A percentile compares a stretch with the other conserved stretches of the same genome.
Evolutionary conservation across 2,113 vertebrate genomes (phyloP).

Genomic region (Phocoena phocoena): DNA sequence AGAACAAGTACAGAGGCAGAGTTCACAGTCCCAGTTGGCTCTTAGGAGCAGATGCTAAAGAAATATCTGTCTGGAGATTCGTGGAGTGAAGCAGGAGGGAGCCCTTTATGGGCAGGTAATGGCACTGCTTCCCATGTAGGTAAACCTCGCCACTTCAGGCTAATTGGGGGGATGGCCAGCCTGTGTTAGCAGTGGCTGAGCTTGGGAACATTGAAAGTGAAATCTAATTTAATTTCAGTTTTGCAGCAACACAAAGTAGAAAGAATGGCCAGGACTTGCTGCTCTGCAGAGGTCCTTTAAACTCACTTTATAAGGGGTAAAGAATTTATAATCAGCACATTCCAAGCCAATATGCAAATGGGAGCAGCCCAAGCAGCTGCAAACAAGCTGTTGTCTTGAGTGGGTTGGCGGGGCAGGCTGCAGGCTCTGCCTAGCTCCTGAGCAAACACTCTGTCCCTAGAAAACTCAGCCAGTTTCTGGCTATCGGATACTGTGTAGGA

Average conservation of each 20-base stretch:
- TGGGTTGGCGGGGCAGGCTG: fast-evolving
- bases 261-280: neutral
- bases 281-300: neutral
- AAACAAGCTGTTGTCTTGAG: neutral
- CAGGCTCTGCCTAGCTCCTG: too few species aligned
- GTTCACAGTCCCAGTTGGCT: neutral
- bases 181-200: neutral
- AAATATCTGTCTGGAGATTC: neutral
- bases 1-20: neutral
- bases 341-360: neutral
- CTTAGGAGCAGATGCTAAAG: neutral
- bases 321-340: neutral
- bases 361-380: neutral
- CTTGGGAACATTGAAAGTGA: neutral
- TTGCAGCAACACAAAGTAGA: neutral
- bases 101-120: neutral
- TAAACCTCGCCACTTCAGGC: neutral
- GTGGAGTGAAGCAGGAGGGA: neutral
- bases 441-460: neutral
- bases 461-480: neutral
- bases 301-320: neutral
- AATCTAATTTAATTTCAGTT: constrained; percentile 2
- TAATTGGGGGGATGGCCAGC: neutral
- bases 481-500: fast-evolving
- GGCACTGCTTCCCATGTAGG: neutral